Percentiles rank a stretch among this genome's conserved stretches.
Conservation (phyloP, 2,797 vertebrate species). For the Micropoecilia bifurca region DNA sequence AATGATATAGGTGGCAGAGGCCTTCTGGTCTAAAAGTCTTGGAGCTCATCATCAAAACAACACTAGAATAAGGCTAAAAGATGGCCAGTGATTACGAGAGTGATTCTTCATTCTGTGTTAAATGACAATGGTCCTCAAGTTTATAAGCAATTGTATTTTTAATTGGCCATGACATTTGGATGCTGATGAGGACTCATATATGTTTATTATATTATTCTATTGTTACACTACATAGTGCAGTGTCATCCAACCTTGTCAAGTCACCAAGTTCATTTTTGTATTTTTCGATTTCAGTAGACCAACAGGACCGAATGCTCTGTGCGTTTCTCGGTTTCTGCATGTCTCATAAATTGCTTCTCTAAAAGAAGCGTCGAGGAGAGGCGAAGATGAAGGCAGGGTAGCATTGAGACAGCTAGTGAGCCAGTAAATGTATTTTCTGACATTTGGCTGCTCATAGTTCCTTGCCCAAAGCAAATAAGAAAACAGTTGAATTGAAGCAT, state of each 20-base stretch:
- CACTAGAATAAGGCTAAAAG: neutral
- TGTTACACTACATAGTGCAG: neutral
- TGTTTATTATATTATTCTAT: neutral
- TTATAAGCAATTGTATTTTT: neutral
- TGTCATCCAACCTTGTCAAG: constrained; percentile 9
- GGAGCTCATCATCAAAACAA: neutral
- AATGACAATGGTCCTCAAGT: neutral
- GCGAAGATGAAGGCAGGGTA: constrained; percentile 18
- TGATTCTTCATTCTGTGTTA: neutral
- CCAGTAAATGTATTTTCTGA: constrained; percentile 51
- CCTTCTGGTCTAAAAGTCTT: neutral
- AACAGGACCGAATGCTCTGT: neutral
- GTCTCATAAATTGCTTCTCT: constrained; percentile 12
- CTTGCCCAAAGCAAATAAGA: constrained; percentile 64
- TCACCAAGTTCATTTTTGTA: neutral
- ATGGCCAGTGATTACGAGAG: neutral
- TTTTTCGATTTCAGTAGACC: constrained; percentile 9
- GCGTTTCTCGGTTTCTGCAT: neutral
- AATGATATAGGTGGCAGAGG: too few species aligned
- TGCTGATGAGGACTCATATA: neutral
- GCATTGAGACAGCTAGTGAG: constrained; percentile 15
- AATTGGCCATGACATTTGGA: neutral
- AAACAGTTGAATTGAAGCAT: constrained; percentile 48
- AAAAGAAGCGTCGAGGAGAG: constrained; percentile 3
- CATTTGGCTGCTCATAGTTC: constrained; percentile 48